Percentiles rank a stretch among this genome's conserved stretches.
phyloP scores from a whole-genome alignment of 2,888 invertebrate genomes.

The Stegana nigrithorax region DNA sequence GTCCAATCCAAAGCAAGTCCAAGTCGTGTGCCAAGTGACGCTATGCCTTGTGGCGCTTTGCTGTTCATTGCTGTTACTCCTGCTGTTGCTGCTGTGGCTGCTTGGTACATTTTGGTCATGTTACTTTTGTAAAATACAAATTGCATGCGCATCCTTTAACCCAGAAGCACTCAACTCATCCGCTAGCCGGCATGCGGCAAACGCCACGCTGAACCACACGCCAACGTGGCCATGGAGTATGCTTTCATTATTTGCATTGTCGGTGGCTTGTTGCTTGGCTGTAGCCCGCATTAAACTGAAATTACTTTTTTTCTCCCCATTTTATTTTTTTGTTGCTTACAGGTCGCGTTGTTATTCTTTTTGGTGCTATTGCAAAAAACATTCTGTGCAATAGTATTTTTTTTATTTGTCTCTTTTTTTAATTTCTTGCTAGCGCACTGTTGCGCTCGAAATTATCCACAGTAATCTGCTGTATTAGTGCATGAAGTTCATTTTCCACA shows the following conservation, averaged over 20 bases:
- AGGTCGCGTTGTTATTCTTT: neutral
- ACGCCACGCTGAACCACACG: neutral
- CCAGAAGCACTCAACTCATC: neutral
- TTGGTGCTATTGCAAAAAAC: too few relatives aligned
- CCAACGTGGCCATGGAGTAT: neutral
- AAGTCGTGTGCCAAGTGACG: too few relatives aligned
- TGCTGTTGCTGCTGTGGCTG: neutral
- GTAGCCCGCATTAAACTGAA: constrained; percentile 19
- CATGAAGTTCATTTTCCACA: constrained; percentile 43
- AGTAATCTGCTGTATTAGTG: constrained; percentile 36
- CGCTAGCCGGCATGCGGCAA: neutral
- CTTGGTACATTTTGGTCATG: neutral
- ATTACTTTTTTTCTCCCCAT: constrained; percentile 5
- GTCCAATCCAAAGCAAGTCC: too few relatives aligned
- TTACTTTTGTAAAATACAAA: constrained; percentile 3
- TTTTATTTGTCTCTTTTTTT: neutral
- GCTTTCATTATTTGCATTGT: constrained; percentile 15
- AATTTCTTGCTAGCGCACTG: neutral
- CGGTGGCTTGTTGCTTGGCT: constrained; percentile 11
- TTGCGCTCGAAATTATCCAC: constrained; percentile 16
- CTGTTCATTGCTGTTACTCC: too few relatives aligned
- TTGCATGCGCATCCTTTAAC: constrained; percentile 13
- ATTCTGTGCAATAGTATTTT: neutral
- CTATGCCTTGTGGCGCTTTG: too few relatives aligned
- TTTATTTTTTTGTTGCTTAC: neutral